Evolutionary conservation across 92 coral and sea anemone genomes (phyloP).

Genomic region (Actinernus sp.): DNA sequence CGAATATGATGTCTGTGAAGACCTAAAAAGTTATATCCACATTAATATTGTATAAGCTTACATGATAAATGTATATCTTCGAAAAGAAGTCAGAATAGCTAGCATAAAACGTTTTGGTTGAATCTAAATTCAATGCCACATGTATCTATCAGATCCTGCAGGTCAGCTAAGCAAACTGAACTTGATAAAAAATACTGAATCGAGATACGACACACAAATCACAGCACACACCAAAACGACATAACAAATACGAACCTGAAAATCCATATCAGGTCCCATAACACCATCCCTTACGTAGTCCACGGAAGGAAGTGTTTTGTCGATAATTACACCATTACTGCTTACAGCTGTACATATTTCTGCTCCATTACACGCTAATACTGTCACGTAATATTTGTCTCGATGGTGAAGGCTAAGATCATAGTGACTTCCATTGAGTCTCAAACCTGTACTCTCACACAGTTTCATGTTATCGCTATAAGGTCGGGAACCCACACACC

Average conservation of each 20-base stretch:
- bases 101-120: no score
- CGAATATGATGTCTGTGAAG: slow-evolving; percentile 65
- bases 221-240: neutral
- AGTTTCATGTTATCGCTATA: slow-evolving; percentile 44
- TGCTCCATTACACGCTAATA: slow-evolving; percentile 87
- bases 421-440: slow-evolving; percentile 74
- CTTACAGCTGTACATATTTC: slow-evolving; percentile 75
- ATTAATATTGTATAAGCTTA: no score
- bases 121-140: no score
- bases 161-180: neutral
- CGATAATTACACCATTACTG: slow-evolving; percentile 82
- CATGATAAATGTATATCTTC: no score
- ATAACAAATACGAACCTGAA: slow-evolving; percentile 55
- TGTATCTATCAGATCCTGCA: no score
- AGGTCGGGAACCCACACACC: slow-evolving; percentile 90
- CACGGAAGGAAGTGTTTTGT: slow-evolving; percentile 81
- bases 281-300: slow-evolving; percentile 85
- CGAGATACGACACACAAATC: neutral
- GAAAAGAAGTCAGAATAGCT: no score
- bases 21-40: slow-evolving; percentile 41
- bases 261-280: slow-evolving; percentile 91
- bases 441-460: slow-evolving; percentile 83
- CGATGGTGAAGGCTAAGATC: slow-evolving; percentile 66
- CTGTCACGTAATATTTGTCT: slow-evolving; percentile 80
- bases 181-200: neutral